Percentiles rank a stretch among this genome's conserved stretches.
These are phyloP conservation scores for Acanthurus lineatus DNA, from an alignment of 2,797 vertebrate genomes.

Conservation along the genomic window DNA sequence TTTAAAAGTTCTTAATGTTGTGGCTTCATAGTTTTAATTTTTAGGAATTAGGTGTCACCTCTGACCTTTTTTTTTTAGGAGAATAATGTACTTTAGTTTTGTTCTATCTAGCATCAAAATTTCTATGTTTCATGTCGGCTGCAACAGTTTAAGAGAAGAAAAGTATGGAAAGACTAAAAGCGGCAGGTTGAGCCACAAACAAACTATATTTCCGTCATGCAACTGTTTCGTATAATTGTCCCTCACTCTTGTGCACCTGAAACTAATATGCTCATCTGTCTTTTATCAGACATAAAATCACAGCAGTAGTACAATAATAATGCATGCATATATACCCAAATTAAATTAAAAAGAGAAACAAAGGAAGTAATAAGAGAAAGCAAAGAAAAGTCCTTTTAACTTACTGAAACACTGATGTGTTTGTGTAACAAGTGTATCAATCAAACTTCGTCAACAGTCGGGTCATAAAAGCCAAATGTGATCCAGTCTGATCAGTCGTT, in stretches of 20 bases:
- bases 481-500: slow-evolving; percentile 7
- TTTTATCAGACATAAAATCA: slow-evolving; percentile 24
- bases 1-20: neutral
- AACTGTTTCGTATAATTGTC: neutral
- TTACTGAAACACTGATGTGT: neutral
- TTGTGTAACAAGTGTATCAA: neutral
- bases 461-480: neutral
- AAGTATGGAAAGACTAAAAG: neutral
- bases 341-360: neutral
- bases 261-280: neutral
- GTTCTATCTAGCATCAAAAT: neutral
- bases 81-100: neutral
- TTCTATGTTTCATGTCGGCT: neutral
- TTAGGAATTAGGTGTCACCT: neutral
- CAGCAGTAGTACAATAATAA: neutral
- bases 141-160: neutral
- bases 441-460: neutral
- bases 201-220: slow-evolving; percentile 10
- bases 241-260: neutral
- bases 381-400: neutral
- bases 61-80: neutral
- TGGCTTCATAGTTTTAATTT: neutral
- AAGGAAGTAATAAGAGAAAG: neutral
- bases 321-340: neutral
- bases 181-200: neutral